Evolutionary conservation across 2,797 vertebrate species (phyloP).

Genomic region (Xenopus petersii): DNA sequence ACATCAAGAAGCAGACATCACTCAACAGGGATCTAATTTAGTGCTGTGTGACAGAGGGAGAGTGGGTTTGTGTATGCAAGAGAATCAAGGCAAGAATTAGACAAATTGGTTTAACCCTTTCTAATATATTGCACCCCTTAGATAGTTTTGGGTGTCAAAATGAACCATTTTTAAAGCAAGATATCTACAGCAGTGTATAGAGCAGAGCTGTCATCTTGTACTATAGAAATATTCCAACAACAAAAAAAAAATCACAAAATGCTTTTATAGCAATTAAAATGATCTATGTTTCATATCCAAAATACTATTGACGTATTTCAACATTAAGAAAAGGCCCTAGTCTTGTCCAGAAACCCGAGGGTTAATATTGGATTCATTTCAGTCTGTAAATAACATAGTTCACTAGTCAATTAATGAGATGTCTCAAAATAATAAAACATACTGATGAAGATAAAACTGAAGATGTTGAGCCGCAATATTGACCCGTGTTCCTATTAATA

Average conservation of each 20-base stretch:
- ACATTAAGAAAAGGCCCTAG: too few relatives aligned
- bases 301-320: too few relatives aligned
- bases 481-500: conserved; percentile 41
- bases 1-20: conserved; percentile 6
- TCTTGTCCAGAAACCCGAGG: neutral
- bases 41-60: conserved; percentile 20
- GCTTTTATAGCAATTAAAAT: too few relatives aligned
- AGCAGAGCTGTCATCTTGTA: too few relatives aligned
- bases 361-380: neutral
- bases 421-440: conserved; percentile 31
- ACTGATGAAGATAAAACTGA: conserved; percentile 38
- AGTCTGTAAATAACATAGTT: conserved; percentile 6
- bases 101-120: conserved; percentile 2
- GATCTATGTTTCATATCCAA: too few relatives aligned
- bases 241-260: too few relatives aligned
- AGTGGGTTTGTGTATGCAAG: conserved; percentile 12
- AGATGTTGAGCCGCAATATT: conserved; percentile 20
- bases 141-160: neutral
- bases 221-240: too few relatives aligned
- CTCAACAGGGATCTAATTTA: conserved; percentile 27
- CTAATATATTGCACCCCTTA: neutral
- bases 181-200: too few relatives aligned
- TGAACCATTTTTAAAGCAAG: too few relatives aligned
- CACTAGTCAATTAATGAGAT: conserved; percentile 7
- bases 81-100: conserved; percentile 4